Base-by-base conservation (phyloP, 2,113 vertebrate genomes). In the Odontesthes bonariensis region DNA sequence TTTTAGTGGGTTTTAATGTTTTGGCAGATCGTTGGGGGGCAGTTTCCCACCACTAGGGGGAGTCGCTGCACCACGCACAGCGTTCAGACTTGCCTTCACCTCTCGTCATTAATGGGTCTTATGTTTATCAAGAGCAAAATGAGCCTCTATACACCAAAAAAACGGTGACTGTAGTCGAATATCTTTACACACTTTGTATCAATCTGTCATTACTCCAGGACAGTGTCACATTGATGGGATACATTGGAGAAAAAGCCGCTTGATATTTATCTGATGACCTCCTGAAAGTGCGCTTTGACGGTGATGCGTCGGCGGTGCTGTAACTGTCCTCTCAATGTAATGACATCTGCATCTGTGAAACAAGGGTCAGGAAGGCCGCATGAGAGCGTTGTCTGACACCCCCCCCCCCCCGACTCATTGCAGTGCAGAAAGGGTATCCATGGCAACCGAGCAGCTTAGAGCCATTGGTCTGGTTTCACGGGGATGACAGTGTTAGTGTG, bases 41-140 rank as follows among this genome's bases (percentile, higher is more conserved):
- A 17, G 0, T 16, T 49, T 62, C 32, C 19, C 6, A 38, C 83
- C 87, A 89, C 76, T 67, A 86, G 83, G 75, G 76, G 85, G 86
- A 68, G 83, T 16, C 33, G 67, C 23, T 10, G 8, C 3, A 13
- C 14, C 73, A 75, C 13, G 27, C 1, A 27, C 27, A 27, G 27
- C 27, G 27, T 27, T 27, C 27, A 27, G 27, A 27, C 27, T 27
- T 27, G 27, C 27, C 27, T 27, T 27, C 27, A 27, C 27, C 27
- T 27, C 3, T 27, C 1, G 27, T 27, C 27, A 27, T 27, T 1
- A 27, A 27, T 27, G 2, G 1, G 27, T 27, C 2, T 27, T 27
- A 27, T 27, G 3, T 27, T 27, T 27, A 27, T 27, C 27, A 27
- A 27, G 27, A 54, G 35, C 20, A 14, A 44, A 5, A 16, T 27